Conservation (phyloP, 2,888 invertebrate species). For the Lacanobia oleracea region DNA sequence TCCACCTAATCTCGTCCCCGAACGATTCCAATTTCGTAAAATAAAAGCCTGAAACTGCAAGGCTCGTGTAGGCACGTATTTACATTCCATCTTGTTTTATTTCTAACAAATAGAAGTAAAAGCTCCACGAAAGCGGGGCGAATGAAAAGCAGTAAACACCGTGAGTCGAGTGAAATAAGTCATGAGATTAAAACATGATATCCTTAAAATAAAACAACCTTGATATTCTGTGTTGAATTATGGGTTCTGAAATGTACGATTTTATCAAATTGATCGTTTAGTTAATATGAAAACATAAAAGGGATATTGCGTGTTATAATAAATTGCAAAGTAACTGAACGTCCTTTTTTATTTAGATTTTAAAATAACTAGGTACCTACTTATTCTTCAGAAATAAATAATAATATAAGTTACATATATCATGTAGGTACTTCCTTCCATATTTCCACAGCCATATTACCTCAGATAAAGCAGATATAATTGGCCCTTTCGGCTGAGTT, state of each 20-base stretch:
- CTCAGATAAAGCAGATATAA: background rate
- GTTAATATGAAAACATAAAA: background rate
- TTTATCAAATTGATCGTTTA: background rate
- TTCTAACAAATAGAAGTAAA: background rate
- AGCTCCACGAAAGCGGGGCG: background rate
- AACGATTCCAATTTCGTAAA: slow-evolving; percentile 3
- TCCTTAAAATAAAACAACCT: background rate
- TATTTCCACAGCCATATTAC: background rate
- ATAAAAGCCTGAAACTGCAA: slow-evolving; percentile 6
- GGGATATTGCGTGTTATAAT: no score
- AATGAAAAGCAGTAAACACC: background rate
- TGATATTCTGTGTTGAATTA: background rate
- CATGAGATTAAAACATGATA: background rate
- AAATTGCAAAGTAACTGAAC: background rate
- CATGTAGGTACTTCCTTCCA: background rate
- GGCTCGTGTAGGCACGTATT: background rate
- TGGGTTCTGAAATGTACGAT: background rate
- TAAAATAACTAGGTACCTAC: no score
- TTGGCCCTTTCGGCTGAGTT: background rate
- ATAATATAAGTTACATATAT: background rate
- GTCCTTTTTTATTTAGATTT: background rate
- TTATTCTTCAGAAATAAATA: background rate
- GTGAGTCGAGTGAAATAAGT: background rate
- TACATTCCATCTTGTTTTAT: slow-evolving; percentile 9
- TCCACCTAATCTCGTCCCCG: background rate